Conservation (phyloP, 2,113 vertebrate species). For the Hippocampus abdominalis region DNA sequence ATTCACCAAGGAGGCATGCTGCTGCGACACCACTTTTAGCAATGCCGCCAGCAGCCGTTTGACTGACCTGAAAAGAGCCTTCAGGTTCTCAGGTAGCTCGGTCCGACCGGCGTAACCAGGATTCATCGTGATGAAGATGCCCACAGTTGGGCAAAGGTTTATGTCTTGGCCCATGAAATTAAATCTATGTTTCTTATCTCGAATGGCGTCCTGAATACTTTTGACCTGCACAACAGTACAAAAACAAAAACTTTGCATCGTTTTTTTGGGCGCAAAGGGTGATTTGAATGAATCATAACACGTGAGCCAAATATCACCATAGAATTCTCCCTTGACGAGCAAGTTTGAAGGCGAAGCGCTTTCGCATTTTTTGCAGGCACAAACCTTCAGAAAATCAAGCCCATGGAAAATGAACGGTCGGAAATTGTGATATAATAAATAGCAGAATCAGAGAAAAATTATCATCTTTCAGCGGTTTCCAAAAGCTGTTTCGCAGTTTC, state of each 20-base stretch:
- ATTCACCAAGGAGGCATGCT: not conserved
- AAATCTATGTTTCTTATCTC: conserved; percentile 88
- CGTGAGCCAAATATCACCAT: too few species aligned
- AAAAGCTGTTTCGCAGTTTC: not conserved
- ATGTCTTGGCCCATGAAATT: conserved; percentile 94
- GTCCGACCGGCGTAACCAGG: conserved; percentile 93
- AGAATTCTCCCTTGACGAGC: too few species aligned
- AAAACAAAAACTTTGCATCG: not conserved
- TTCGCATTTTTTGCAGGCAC: too few species aligned
- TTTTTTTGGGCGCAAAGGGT: too few species aligned
- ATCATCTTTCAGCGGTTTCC: not conserved
- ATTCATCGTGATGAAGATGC: conserved; percentile 99
- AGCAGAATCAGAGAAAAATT: not conserved
- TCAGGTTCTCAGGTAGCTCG: conserved; percentile 93
- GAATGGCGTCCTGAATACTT: conserved; percentile 92
- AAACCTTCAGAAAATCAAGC: too few species aligned
- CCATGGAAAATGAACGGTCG: too few species aligned
- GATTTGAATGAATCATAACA: too few species aligned
- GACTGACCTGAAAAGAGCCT: conserved; percentile 89
- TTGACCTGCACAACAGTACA: conserved; percentile 78
- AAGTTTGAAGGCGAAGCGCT: too few species aligned
- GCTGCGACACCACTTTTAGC: not conserved
- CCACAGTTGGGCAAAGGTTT: conserved; percentile 82
- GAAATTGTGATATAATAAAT: too few species aligned
- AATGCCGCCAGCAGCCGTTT: not conserved